These are phyloP conservation scores for Orthosia gracilis DNA, from an alignment of 2,888 invertebrate species.

Conservation along the genomic window DNA sequence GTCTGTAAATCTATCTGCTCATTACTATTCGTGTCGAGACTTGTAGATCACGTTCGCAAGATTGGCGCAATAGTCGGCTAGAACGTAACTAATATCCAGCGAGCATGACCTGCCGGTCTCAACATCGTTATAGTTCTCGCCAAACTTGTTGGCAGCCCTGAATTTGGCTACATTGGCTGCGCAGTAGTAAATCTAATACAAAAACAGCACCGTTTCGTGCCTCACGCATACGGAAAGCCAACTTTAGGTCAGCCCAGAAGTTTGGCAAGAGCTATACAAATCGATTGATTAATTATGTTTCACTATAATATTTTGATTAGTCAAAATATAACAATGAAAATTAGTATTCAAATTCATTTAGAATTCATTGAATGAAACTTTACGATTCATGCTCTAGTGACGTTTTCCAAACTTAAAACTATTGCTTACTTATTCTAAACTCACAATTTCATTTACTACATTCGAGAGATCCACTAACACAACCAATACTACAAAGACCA, in stretches of 20 bases:
- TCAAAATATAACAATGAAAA: constrained; percentile 28
- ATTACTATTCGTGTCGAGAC: constrained; percentile 10
- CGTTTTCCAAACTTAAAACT: constrained; percentile 45
- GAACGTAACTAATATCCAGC: not conserved
- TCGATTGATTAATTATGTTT: constrained; percentile 6
- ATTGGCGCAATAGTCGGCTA: not conserved
- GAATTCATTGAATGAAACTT: constrained; percentile 41
- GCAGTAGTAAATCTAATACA: no score
- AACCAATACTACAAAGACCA: constrained; percentile 73
- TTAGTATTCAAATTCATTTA: constrained; percentile 27
- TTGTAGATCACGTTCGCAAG: not conserved
- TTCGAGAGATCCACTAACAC: constrained; percentile 81
- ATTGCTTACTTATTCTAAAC: constrained; percentile 57
- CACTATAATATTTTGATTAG: constrained; percentile 10
- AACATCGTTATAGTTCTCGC: no score
- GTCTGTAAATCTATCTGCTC: constrained; percentile 62
- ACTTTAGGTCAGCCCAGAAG: no score
- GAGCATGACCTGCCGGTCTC: not conserved
- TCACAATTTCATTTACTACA: constrained; percentile 69
- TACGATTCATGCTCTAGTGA: constrained; percentile 22
- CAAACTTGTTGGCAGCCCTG: no score
- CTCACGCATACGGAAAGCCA: no score
- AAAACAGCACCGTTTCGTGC: no score
- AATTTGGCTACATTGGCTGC: no score
- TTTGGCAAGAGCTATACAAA: no score